Evolutionary conservation across 1,140 invertebrate genomes (phyloP).

Genomic region (Trissolcus basalis): DNA sequence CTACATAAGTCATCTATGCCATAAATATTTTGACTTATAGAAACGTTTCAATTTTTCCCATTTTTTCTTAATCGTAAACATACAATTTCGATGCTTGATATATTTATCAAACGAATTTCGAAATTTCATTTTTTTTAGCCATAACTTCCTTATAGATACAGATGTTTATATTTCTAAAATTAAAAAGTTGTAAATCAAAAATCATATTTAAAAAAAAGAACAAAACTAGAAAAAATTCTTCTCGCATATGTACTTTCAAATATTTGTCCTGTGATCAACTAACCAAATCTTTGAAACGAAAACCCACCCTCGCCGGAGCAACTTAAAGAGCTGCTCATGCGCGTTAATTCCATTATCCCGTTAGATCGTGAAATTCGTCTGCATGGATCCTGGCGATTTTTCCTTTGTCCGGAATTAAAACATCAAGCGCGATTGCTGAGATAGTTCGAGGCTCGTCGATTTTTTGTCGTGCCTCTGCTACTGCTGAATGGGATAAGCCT

Average conservation of each 20-base stretch:
- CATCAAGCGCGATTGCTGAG: conserved; percentile 50
- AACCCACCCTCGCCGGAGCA: conserved; percentile 29
- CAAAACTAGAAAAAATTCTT: not conserved
- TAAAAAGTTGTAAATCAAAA: too few species aligned
- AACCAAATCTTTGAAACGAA: conserved; percentile 24
- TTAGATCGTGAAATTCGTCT: conserved; percentile 48
- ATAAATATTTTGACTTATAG: too few species aligned
- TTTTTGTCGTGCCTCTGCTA: conserved; percentile 22
- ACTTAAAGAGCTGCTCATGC: conserved; percentile 29
- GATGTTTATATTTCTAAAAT: too few species aligned
- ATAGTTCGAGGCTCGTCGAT: conserved; percentile 32
- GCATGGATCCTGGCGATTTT: conserved; percentile 32
- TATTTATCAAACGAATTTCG: too few species aligned
- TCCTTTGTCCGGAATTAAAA: conserved; percentile 53
- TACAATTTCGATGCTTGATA: too few species aligned
- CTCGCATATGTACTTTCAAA: conserved; percentile 1
- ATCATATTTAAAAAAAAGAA: conserved; percentile 4
- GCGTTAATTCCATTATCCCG: conserved; percentile 47
- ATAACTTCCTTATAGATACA: too few species aligned
- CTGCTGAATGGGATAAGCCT: conserved; percentile 19
- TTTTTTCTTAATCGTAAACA: too few species aligned
- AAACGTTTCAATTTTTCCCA: too few species aligned
- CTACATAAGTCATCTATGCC: too few species aligned
- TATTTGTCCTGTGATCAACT: conserved; percentile 13
- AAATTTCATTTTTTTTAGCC: too few species aligned